phyloP scores from a whole-genome alignment of 2,888 invertebrate genomes.

The Horisme vitalbata region DNA sequence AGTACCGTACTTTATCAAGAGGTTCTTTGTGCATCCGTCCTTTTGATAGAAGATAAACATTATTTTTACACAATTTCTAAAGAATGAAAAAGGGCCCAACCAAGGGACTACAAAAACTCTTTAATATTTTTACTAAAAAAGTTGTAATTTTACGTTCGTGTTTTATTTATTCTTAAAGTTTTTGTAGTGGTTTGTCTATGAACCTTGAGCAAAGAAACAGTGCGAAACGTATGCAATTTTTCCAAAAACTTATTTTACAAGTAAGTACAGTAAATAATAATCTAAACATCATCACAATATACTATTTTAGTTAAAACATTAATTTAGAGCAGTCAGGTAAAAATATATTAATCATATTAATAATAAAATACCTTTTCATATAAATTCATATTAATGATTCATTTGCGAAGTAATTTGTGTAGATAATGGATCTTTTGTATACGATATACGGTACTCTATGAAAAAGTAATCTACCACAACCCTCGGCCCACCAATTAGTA shows the following conservation, averaged over 20 bases:
- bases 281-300: no score
- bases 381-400: conserved; percentile 79
- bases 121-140: no score
- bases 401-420: conserved; percentile 74
- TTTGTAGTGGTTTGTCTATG: no score
- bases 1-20: conserved; percentile 23
- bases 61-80: conserved; percentile 11
- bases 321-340: no score
- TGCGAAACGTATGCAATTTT: no score
- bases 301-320: no score
- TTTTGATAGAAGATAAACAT: conserved; percentile 12
- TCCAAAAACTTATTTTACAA: no score
- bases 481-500: conserved; percentile 62
- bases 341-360: no score
- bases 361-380: conserved; percentile 39
- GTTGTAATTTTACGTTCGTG: no score
- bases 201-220: no score
- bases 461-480: conserved; percentile 72
- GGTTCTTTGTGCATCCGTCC: conserved; percentile 15
- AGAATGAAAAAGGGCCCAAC: background rate
- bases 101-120: background rate
- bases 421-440: conserved; percentile 78
- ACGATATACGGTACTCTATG: conserved; percentile 41
- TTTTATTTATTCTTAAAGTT: no score
- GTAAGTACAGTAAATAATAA: no score